phyloP scores from a whole-genome alignment of 2,113 vertebrate species.

The Junco hyemalis region DNA sequence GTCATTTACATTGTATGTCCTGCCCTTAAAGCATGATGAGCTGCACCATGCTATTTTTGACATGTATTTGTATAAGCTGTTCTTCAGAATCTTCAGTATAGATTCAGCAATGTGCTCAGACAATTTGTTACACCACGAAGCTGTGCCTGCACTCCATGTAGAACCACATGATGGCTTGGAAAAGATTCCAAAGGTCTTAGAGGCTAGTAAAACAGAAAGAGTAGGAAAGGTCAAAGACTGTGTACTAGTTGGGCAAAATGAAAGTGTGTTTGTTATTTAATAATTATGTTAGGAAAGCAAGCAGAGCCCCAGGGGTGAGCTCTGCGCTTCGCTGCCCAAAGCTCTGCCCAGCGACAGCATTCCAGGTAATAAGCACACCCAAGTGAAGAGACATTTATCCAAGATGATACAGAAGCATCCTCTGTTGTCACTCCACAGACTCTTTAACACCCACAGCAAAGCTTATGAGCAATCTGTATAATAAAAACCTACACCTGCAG shows the following conservation, averaged over 20 bases:
- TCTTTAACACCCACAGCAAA: background rate
- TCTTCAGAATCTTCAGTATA: background rate
- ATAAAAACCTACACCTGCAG: background rate
- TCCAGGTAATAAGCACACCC: background rate
- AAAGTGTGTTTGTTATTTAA: conserved; percentile 23
- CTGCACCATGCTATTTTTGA: background rate
- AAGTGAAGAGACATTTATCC: background rate
- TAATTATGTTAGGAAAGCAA: conserved; percentile 25
- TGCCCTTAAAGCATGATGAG: background rate
- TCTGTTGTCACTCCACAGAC: background rate
- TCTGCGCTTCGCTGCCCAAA: fast-evolving
- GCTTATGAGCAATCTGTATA: background rate
- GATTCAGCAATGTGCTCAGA: background rate
- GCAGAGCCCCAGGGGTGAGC: background rate
- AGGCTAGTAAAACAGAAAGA: conserved; percentile 7
- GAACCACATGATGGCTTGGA: background rate
- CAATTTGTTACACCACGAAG: background rate
- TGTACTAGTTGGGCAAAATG: background rate
- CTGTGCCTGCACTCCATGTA: background rate
- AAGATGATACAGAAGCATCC: background rate
- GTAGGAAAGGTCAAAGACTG: conserved; percentile 12
- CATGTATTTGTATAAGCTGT: background rate
- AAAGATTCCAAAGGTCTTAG: background rate
- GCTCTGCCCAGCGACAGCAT: background rate
- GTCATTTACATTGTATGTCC: background rate